A percentile compares a stretch with the other conserved stretches of the same genome.
phyloP scores from a whole-genome alignment of 1,140 invertebrate genomes.

The Solenopsis invicta region DNA sequence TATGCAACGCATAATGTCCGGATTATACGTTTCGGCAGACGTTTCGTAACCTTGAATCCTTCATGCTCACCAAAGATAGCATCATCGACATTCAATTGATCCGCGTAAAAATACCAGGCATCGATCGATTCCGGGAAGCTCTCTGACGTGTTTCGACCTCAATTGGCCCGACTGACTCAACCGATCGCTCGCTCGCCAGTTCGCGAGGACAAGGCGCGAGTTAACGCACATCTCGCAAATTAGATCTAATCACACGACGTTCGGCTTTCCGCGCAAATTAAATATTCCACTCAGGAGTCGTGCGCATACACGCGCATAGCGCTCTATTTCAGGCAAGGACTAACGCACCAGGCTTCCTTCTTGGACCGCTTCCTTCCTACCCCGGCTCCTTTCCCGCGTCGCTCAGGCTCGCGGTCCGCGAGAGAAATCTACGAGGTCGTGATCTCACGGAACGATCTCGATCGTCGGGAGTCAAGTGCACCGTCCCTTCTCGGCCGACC shows the following conservation, averaged over 20 bases:
- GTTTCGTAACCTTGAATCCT: constrained; percentile 48
- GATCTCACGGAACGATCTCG: constrained; percentile 73
- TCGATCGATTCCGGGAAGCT: constrained; percentile 65
- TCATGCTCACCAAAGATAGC: not conserved
- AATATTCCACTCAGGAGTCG: constrained; percentile 68
- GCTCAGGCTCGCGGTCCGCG: constrained; percentile 2
- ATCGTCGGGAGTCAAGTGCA: constrained; percentile 61
- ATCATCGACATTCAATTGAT: constrained; percentile 22
- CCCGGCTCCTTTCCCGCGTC: constrained; percentile 8
- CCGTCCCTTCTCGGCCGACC: constrained; percentile 43
- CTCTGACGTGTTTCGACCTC: constrained; percentile 36
- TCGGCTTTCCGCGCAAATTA: constrained; percentile 50
- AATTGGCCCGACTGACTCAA: constrained; percentile 56
- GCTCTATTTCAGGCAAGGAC: constrained; percentile 80
- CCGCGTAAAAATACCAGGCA: constrained; percentile 29
- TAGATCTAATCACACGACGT: constrained; percentile 40
- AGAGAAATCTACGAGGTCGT: constrained; percentile 68
- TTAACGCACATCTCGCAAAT: constrained; percentile 54
- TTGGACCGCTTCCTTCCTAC: constrained; percentile 55
- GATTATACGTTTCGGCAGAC: not conserved
- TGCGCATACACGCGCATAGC: constrained; percentile 30
- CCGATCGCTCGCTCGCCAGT: constrained; percentile 1
- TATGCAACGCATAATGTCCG: constrained; percentile 4
- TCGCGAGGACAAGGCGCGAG: constrained; percentile 52
- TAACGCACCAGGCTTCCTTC: constrained; percentile 74